These are phyloP conservation scores for Protonibea diacanthus DNA, from an alignment of 2,797 vertebrate species.

Conservation along the genomic window DNA sequence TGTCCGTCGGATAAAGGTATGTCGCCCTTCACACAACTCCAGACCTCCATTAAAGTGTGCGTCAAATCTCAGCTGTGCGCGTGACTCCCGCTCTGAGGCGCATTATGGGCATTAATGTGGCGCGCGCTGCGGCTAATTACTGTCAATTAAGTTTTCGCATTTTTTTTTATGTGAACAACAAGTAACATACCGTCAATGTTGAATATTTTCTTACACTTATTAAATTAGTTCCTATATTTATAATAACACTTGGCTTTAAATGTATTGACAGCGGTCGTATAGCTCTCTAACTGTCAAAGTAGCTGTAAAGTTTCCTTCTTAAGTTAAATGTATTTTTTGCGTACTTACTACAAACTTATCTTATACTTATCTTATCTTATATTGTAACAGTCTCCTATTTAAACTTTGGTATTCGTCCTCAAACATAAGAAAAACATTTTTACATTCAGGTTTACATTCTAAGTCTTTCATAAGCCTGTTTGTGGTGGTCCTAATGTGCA, in stretches of 20 bases:
- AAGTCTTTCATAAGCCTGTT: not conserved
- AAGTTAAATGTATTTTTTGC: too few species aligned
- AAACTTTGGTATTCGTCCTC: not conserved
- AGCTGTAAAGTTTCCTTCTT: too few species aligned
- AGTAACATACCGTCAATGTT: not conserved
- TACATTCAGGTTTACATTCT: not conserved
- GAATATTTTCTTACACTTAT: too few species aligned
- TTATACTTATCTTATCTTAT: too few species aligned
- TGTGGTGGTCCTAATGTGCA: slow-evolving; percentile 35
- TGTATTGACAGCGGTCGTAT: not conserved
- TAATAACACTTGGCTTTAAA: not conserved
- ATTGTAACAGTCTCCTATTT: not conserved
- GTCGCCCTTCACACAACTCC: not conserved
- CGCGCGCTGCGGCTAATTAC: slow-evolving; percentile 1
- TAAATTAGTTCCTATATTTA: not conserved
- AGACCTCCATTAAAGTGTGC: not conserved
- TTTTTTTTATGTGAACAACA: not conserved
- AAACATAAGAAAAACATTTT: too few species aligned
- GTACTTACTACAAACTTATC: too few species aligned
- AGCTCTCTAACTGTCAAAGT: not conserved
- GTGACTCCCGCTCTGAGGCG: slow-evolving; percentile 19
- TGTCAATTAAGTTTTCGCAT: not conserved
- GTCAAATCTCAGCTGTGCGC: slow-evolving; percentile 19
- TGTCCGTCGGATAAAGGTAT: slow-evolving; percentile 81
- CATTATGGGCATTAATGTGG: not conserved